These are phyloP conservation scores for Priocnemis perturbator DNA, from an alignment of 2,888 invertebrate genomes.

Conservation along the genomic window DNA sequence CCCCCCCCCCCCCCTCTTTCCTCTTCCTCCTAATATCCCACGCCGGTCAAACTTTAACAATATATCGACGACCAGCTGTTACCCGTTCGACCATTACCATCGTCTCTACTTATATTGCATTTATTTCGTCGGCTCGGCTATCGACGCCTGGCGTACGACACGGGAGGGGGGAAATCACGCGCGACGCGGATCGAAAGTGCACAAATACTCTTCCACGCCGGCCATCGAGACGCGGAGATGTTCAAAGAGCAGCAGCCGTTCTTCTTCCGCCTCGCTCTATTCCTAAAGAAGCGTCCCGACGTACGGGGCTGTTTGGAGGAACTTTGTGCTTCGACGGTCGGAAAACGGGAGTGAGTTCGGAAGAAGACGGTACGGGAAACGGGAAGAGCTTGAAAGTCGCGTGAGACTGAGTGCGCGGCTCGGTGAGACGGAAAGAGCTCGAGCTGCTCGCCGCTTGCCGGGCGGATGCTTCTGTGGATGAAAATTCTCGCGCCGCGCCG, in stretches of 20 bases:
- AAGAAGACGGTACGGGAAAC: background rate
- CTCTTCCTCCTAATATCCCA: background rate
- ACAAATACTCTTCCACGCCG: background rate
- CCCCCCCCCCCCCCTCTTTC: background rate
- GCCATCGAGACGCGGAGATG: background rate
- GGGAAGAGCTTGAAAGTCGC: background rate
- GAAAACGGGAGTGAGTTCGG: slow-evolving; percentile 21
- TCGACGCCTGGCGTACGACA: slow-evolving; percentile 10
- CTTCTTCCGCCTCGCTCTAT: background rate
- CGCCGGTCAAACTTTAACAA: slow-evolving; percentile 58
- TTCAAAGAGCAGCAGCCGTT: background rate
- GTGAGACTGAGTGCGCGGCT: background rate
- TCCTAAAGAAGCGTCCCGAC: slow-evolving; percentile 38
- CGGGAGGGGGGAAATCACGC: background rate
- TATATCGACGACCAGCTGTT: slow-evolving; percentile 61
- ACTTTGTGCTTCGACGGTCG: slow-evolving; percentile 23
- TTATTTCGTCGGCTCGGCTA: slow-evolving; percentile 30
- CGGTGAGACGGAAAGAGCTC: slow-evolving; percentile 1
- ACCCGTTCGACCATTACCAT: slow-evolving; percentile 40
- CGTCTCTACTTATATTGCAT: slow-evolving; percentile 33
- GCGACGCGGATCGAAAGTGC: background rate
- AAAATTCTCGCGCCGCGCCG: background rate
- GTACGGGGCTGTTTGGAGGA: slow-evolving; percentile 39
- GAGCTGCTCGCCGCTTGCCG: too few species aligned
- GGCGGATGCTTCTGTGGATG: background rate